Conservation (phyloP, 2,888 invertebrate genomes). For the Herminia tarsipennalis region DNA sequence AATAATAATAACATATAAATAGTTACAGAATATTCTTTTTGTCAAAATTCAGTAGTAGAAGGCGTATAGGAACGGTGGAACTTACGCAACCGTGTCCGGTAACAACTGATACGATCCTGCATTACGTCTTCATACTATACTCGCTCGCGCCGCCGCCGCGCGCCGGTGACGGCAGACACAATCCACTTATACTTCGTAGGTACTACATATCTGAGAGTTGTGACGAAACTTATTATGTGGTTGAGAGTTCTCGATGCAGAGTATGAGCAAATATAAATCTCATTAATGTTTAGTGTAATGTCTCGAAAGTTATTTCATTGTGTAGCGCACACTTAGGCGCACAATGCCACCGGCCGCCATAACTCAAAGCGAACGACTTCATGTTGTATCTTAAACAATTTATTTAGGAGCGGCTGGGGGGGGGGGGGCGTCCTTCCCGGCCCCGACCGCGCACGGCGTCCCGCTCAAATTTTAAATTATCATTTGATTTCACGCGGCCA, state of each 20-base stretch:
- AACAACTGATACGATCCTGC: background rate
- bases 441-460: slow-evolving; percentile 25
- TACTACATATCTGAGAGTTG: background rate
- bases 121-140: background rate
- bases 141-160: no score
- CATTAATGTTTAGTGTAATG: slow-evolving; percentile 11
- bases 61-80: slow-evolving; percentile 1
- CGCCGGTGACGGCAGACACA: background rate
- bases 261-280: slow-evolving; percentile 2
- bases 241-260: background rate
- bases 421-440: slow-evolving; percentile 2
- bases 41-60: no score
- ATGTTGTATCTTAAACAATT: slow-evolving; percentile 63
- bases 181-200: background rate
- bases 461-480: slow-evolving; percentile 70
- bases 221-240: background rate
- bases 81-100: slow-evolving; percentile 2
- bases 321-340: slow-evolving; percentile 14
- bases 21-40: no score
- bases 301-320: slow-evolving; percentile 15
- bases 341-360: slow-evolving; percentile 37
- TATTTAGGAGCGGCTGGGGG: slow-evolving; percentile 45
- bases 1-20: no score
- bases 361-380: slow-evolving; percentile 51
- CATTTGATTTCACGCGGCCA: slow-evolving; percentile 66